These are phyloP conservation scores for Drosophila pandora DNA, from an alignment of 1,140 invertebrate species.

Conservation along the genomic window DNA sequence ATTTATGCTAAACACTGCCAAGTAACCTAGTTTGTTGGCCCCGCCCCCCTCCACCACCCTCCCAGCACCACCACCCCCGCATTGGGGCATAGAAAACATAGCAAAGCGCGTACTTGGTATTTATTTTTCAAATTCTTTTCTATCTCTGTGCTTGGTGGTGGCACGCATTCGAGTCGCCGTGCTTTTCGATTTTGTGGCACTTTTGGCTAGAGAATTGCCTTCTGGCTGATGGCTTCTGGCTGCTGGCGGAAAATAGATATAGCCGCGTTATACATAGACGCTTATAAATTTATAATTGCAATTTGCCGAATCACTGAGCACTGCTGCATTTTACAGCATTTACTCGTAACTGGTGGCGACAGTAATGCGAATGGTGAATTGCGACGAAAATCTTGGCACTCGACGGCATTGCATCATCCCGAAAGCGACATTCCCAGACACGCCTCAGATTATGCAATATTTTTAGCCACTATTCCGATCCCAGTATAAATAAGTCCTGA, in stretches of 20 bases:
- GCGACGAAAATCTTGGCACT: constrained; percentile 68
- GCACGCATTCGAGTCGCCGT: not conserved
- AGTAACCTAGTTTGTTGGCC: constrained; percentile 69
- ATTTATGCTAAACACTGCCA: constrained; percentile 76
- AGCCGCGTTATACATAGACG: constrained; percentile 31
- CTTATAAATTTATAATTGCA: constrained; percentile 55
- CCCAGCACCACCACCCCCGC: not conserved
- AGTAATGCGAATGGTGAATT: constrained; percentile 51
- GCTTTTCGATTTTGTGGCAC: constrained; percentile 23
- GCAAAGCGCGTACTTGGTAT: too few relatives aligned
- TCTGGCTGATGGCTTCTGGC: too few relatives aligned
- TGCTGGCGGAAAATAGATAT: constrained; percentile 9
- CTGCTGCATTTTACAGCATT: constrained; percentile 19
- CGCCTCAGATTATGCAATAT: constrained; percentile 75
- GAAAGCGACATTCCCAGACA: constrained; percentile 75
- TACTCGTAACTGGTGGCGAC: constrained; percentile 59
- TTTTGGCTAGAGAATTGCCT: constrained; percentile 38
- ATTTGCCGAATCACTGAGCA: constrained; percentile 55
- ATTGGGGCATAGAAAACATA: constrained; percentile 44
- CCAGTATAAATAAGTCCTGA: constrained; percentile 31
- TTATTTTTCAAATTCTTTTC: constrained; percentile 47
- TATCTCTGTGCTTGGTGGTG: constrained; percentile 8
- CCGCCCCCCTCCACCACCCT: not conserved
- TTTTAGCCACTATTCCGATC: constrained; percentile 47
- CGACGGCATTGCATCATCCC: constrained; percentile 67